Conservation (phyloP, 2,113 vertebrate species). For the Dascyllus trimaculatus region DNA sequence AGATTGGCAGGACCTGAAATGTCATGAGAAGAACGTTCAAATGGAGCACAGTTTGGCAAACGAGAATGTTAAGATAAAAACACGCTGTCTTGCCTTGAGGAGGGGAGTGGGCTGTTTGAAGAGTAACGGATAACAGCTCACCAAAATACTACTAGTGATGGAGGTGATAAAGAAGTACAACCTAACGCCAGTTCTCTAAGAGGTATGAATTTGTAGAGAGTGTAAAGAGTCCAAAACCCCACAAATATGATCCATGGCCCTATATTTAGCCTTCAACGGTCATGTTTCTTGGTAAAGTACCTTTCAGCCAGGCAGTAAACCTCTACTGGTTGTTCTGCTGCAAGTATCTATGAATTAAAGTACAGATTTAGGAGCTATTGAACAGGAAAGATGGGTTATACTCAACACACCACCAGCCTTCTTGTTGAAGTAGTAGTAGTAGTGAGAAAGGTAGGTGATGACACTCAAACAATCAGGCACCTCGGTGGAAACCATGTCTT, state of each 20-base stretch:
- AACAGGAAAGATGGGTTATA: not conserved
- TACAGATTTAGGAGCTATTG: not conserved
- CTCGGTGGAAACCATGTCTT: conserved; percentile 88
- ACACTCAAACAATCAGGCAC: conserved; percentile 90
- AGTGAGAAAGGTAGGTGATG: conserved; percentile 91
- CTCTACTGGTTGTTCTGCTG: not conserved
- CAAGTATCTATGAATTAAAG: not conserved
- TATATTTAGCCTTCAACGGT: not conserved
- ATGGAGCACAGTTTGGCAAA: conserved; percentile 15
- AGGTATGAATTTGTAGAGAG: too few species aligned
- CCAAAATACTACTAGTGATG: not conserved
- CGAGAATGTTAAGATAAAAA: not conserved
- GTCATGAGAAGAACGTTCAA: conserved; percentile 62
- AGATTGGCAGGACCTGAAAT: conserved; percentile 73
- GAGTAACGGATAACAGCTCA: not conserved
- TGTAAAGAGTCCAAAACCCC: too few species aligned
- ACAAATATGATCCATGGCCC: too few species aligned
- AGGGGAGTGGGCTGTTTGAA: not conserved
- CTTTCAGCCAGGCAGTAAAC: not conserved
- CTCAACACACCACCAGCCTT: conserved; percentile 65
- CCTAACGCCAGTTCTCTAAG: too few species aligned
- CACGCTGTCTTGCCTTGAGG: not conserved
- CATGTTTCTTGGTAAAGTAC: not conserved
- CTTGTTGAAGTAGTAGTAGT: conserved; percentile 88
- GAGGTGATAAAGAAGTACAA: not conserved